Conservation (phyloP, 53 echinoderm and acorn worm genomes). For the Pentamera pediparva region DNA sequence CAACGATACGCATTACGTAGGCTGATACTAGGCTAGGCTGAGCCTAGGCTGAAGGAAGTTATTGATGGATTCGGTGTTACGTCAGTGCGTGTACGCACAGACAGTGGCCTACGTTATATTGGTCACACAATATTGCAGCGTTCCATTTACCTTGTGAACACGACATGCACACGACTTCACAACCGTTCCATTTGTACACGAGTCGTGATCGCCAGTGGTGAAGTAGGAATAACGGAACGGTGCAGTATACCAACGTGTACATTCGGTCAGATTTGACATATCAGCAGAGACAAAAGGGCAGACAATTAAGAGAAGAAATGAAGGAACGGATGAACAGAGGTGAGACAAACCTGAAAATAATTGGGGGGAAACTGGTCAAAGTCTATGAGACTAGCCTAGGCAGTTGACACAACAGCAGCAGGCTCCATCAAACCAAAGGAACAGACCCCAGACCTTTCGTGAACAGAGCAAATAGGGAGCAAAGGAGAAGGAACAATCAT, state of each 20-base stretch:
- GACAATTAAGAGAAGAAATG: constrained; percentile 13
- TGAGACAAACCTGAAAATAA: not conserved
- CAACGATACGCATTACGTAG: too few species aligned
- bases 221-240: not conserved
- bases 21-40: too few species aligned
- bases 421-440: constrained; percentile 70
- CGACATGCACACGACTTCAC: too few species aligned
- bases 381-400: not conserved
- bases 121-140: too few species aligned
- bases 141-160: too few species aligned
- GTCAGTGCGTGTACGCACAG: too few species aligned
- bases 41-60: too few species aligned
- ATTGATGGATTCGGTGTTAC: too few species aligned
- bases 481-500: too few species aligned
- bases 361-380: not conserved
- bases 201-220: too few species aligned
- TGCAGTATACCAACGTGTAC: not conserved
- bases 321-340: not conserved
- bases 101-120: too few species aligned
- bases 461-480: not conserved
- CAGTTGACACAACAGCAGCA: constrained; percentile 62
- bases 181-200: too few species aligned
- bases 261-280: not conserved
- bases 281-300: not conserved
- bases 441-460: constrained; percentile 1